Percentiles rank a stretch among this genome's conserved stretches.
These are phyloP conservation scores for Tapirus terrestris DNA, from an alignment of 2,113 vertebrate species.

Conservation along the genomic window DNA sequence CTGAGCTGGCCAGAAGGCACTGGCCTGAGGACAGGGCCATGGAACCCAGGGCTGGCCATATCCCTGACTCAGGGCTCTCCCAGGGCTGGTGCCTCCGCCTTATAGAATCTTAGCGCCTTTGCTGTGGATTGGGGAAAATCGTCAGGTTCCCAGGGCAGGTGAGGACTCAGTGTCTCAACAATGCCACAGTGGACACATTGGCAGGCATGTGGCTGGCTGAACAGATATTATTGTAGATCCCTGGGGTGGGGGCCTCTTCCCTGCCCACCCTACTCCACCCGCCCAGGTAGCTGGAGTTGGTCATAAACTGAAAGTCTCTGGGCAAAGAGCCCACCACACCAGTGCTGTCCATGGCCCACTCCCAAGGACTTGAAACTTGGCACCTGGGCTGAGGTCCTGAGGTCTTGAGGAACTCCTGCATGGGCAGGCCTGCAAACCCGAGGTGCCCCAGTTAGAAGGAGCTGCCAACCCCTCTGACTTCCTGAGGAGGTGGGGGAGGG, in stretches of 20 bases:
- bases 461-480: background rate
- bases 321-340: background rate
- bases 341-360: background rate
- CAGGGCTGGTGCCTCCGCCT: too few species aligned
- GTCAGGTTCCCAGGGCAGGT: background rate
- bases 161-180: background rate
- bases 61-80: background rate
- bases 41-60: background rate
- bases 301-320: background rate
- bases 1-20: background rate
- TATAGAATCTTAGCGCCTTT: background rate
- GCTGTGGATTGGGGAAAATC: background rate
- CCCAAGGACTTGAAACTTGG: background rate
- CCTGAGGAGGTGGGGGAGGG: background rate
- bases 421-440: background rate
- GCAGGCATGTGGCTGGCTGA: background rate
- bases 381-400: background rate
- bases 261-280: background rate
- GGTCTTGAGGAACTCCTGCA: background rate
- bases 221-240: background rate
- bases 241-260: background rate
- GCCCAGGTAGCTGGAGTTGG: background rate
- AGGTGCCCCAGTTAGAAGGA: background rate
- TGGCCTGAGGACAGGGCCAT: background rate
- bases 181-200: background rate